phyloP scores from a whole-genome alignment of 2,113 vertebrate genomes.

The Pontoporia blainvillei region DNA sequence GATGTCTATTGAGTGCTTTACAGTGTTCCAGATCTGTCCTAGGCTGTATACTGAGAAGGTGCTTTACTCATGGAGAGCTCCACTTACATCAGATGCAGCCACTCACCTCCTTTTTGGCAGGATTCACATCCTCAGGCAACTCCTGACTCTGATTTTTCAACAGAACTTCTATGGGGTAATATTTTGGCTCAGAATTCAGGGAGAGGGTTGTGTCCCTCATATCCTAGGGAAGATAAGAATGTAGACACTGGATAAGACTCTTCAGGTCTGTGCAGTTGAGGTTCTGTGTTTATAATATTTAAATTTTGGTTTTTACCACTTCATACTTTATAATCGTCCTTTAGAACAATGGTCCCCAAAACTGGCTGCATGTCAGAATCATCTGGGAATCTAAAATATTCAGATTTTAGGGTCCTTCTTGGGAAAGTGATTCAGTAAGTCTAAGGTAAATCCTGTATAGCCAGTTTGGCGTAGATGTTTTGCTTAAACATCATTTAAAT shows the following conservation, averaged over 20 bases:
- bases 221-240: constrained; percentile 60
- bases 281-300: background rate
- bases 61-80: background rate
- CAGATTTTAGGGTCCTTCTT: background rate
- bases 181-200: constrained; percentile 44
- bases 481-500: background rate
- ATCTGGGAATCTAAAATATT: background rate
- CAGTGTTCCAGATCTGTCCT: background rate
- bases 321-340: background rate
- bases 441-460: background rate
- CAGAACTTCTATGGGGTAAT: constrained; percentile 81
- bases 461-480: background rate
- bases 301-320: background rate
- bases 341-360: background rate
- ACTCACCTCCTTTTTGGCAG: constrained; percentile 86
- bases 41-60: background rate
- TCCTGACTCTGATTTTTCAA: constrained; percentile 79
- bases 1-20: background rate
- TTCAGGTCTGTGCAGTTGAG: background rate
- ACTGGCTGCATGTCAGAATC: background rate
- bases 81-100: background rate
- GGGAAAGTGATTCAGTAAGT: background rate
- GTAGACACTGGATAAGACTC: background rate
- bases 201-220: constrained; percentile 42
- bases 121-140: constrained; percentile 86